Evolutionary conservation across 2,888 invertebrate genomes (phyloP), one percentile per base, ranked within the genome.

Genomic region (Tenthredo livida): DNA sequence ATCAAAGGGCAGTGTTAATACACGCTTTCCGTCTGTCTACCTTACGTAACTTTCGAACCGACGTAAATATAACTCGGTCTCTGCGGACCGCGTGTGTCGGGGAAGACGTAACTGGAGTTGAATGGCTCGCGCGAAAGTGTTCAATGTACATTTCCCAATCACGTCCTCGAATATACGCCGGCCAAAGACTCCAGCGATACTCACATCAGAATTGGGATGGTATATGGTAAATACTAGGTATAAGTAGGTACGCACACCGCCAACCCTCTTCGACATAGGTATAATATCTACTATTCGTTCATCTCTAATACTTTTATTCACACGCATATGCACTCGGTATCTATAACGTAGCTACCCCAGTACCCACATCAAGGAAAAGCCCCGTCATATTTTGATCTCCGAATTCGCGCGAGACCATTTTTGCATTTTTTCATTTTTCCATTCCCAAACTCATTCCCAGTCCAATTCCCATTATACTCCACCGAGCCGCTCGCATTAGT

Each of bases 141-240:
- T 47, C 80, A 65, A 75, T 70, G 47, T 78, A 50, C 43, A 70
- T 82, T 84, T 86, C 67, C 72, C 85, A 87, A 85, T 86, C 75
- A 72, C 54, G 78, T 77, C 84, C 65, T 58, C 77, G 85, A 54
- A 65, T 54, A 25, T 17, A 9, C 43, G 6, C 25, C 21, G 40
- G 43, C 21, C 73, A 73, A 73, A 73, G 43, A 43, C 43, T 73
- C 43, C 73, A 5, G 33, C 67, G 67, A 61, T 9, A 70, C 61
- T 61, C 25, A 12, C 0, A 21, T 12, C 12, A 12, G 2, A 61
- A 37, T 37, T 37, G 7, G 7, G 37, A 37, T 2, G 12, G 21
- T 25, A 0, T 12, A 10, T 61, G 3, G 2, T 61, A 21, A 10
- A 9, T 12, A 61, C n/a, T n/a, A n/a, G n/a, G n/a, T n/a, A n/a